Conservation (phyloP, 2,888 invertebrate genomes). For the Pterostichus niger region DNA sequence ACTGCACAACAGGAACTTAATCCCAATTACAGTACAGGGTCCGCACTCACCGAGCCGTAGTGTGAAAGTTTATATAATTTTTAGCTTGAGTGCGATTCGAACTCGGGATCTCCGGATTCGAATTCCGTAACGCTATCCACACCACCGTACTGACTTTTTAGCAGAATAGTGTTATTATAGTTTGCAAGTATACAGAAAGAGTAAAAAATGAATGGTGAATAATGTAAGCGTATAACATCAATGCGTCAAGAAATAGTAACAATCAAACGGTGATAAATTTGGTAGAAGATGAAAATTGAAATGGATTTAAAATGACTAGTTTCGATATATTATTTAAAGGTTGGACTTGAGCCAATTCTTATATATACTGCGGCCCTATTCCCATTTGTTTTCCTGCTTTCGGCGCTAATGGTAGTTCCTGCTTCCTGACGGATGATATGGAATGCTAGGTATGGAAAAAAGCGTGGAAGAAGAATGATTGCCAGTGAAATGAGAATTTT, state of each 20-base stretch:
- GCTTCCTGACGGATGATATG: conserved; percentile 50
- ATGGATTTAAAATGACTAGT: conserved; percentile 45
- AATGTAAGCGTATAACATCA: neutral
- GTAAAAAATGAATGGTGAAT: no score
- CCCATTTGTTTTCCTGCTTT: conserved; percentile 50
- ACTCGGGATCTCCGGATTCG: no score
- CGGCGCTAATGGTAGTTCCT: conserved; percentile 38
- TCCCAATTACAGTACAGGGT: no score
- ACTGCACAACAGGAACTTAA: no score
- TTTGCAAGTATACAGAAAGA: no score
- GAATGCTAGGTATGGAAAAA: conserved; percentile 51
- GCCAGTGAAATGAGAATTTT: conserved; percentile 51
- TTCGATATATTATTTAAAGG: conserved; percentile 46
- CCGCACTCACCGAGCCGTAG: no score
- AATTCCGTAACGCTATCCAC: no score
- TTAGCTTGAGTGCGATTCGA: no score
- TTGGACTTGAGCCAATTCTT: conserved; percentile 42
- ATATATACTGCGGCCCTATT: conserved; percentile 7
- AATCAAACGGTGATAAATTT: conserved; percentile 29
- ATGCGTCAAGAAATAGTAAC: neutral
- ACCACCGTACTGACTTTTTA: no score
- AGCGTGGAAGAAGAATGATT: conserved; percentile 50
- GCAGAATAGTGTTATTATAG: no score
- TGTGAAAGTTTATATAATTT: no score
- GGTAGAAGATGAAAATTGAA: conserved; percentile 26